Conservation (phyloP, 2,113 vertebrate genomes). For the Pterocles burchelli region DNA sequence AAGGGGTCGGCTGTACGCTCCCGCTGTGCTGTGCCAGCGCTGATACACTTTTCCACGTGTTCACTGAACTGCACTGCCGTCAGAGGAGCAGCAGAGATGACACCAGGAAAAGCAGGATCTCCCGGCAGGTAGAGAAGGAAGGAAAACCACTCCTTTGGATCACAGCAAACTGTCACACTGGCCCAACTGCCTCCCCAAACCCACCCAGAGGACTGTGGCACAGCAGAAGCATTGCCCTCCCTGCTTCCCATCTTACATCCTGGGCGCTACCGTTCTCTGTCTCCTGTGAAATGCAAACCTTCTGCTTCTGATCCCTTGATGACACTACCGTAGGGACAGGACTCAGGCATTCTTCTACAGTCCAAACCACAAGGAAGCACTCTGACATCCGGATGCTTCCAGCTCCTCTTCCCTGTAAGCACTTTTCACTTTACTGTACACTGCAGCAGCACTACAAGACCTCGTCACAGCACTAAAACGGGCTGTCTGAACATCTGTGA, state of each 20-base stretch:
- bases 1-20: not conserved
- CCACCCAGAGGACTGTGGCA: not conserved
- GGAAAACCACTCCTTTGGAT: not conserved
- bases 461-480: rapidly evolving
- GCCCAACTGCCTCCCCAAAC: not conserved
- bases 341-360: not conserved
- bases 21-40: not conserved
- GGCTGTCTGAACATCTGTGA: rapidly evolving
- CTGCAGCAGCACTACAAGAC: rapidly evolving
- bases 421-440: not conserved
- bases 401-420: not conserved
- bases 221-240: not conserved
- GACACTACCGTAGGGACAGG: not conserved
- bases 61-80: not conserved
- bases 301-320: not conserved
- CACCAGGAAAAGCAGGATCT: not conserved
- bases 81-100: not conserved
- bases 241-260: not conserved
- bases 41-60: rapidly evolving
- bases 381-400: not conserved
- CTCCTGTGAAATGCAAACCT: not conserved
- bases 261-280: not conserved
- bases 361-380: not conserved
- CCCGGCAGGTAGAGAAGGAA: not conserved
- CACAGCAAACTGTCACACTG: not conserved